phyloP scores from a whole-genome alignment of 2,797 vertebrate genomes.

The Halcyon smyrnensis region DNA sequence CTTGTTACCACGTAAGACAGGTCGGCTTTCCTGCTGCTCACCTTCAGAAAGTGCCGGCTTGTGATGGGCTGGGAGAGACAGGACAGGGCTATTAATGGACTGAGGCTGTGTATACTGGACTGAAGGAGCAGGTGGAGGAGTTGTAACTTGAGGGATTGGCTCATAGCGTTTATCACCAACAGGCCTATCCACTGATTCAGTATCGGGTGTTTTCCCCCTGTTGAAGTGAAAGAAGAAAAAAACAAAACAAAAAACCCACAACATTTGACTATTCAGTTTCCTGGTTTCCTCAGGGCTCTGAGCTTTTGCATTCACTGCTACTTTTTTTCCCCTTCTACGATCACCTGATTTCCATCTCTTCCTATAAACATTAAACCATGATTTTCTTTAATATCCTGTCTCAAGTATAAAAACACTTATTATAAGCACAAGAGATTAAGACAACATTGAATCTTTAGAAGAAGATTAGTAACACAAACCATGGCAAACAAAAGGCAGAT shows the following conservation, averaged over 20 bases:
- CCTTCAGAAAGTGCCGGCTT: slow-evolving; percentile 89
- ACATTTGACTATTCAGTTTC: neutral
- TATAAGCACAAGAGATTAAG: slow-evolving; percentile 70
- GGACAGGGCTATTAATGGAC: slow-evolving; percentile 63
- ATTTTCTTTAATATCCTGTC: slow-evolving; percentile 35
- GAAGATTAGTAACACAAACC: slow-evolving; percentile 73
- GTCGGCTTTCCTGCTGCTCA: slow-evolving; percentile 61
- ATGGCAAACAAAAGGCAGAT: slow-evolving; percentile 76
- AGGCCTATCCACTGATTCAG: slow-evolving; percentile 86
- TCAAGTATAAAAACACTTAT: slow-evolving; percentile 53
- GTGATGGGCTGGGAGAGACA: slow-evolving; percentile 86
- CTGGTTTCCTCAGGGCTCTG: neutral
- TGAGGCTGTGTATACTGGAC: slow-evolving; percentile 88
- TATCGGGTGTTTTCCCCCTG: slow-evolving; percentile 84
- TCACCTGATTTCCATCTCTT: slow-evolving; percentile 40
- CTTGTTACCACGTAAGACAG: neutral
- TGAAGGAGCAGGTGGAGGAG: slow-evolving; percentile 81
- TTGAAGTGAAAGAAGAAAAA: neutral
- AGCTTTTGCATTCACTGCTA: neutral
- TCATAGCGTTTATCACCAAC: slow-evolving; percentile 92
- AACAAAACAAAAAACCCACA: neutral
- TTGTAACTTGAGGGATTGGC: slow-evolving; percentile 83
- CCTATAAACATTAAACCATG: neutral
- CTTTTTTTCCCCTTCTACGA: slow-evolving; percentile 20
- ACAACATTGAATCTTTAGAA: slow-evolving; percentile 66